Evolutionary conservation across 2,113 vertebrate species (phyloP).

Genomic region (Rhinolophus ferrumequinum): DNA sequence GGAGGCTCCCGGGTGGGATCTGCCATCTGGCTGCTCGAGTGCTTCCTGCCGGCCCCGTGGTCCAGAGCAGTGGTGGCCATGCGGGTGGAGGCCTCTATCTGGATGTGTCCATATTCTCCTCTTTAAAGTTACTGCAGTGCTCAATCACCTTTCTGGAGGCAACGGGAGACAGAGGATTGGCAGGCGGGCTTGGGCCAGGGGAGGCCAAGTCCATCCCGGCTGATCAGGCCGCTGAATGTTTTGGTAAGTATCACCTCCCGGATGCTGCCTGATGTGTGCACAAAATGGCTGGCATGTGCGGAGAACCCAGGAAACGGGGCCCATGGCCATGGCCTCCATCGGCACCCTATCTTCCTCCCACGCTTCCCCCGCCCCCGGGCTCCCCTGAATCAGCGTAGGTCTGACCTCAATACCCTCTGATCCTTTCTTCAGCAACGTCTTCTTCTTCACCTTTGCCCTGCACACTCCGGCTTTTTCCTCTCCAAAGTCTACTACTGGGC

Average conservation of each 20-base stretch:
- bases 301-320: neutral
- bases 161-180: constrained; percentile 70
- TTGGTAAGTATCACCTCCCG: neutral
- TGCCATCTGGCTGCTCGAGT: constrained; percentile 76
- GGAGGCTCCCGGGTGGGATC: constrained; percentile 79
- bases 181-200: neutral
- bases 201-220: neutral
- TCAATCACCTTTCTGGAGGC: constrained; percentile 95
- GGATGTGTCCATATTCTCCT: constrained; percentile 97
- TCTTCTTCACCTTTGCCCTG: neutral
- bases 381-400: neutral
- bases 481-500: neutral
- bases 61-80: constrained; percentile 63
- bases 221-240: neutral
- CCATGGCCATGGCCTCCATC: neutral
- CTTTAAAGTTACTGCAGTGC: constrained; percentile 96
- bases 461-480: neutral
- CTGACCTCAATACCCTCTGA: neutral
- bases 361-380: too few species aligned
- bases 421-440: neutral
- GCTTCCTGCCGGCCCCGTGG: constrained; percentile 71
- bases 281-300: accelerated
- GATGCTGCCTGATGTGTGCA: accelerated
- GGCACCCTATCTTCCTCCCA: neutral
- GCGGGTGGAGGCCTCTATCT: constrained; percentile 88